Evolutionary conservation across 2,113 vertebrate species (phyloP).

Genomic region (Plecotus auritus): DNA sequence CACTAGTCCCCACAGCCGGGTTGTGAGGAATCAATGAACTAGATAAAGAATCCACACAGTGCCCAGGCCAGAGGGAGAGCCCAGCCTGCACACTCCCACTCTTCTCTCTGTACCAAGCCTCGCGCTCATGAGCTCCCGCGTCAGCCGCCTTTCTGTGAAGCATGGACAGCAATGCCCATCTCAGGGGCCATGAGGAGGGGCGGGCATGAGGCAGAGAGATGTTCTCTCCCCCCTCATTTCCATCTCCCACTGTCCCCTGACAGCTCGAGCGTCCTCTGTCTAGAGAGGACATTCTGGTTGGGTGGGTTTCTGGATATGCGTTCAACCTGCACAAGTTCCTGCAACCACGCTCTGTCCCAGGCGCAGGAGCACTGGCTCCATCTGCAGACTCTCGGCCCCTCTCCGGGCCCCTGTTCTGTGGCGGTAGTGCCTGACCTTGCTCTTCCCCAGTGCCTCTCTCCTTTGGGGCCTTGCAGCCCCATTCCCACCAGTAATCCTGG

Average conservation of each 20-base stretch:
- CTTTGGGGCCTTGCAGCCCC: conserved; percentile 18
- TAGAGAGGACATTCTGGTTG: background rate
- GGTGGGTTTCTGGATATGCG: background rate
- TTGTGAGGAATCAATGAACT: background rate
- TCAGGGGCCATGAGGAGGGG: background rate
- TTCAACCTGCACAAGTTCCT: background rate
- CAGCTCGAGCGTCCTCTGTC: background rate
- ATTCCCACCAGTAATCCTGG: conserved; percentile 21
- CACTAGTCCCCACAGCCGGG: no score
- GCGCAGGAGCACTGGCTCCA: background rate
- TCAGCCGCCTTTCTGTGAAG: background rate
- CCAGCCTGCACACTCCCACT: rapidly evolving
- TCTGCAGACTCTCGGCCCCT: background rate
- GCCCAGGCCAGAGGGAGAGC: background rate
- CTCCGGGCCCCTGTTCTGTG: rapidly evolving
- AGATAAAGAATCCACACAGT: background rate
- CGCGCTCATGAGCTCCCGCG: background rate
- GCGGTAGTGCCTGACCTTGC: background rate
- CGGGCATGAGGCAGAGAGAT: background rate
- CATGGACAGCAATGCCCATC: rapidly evolving
- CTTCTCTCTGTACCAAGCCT: background rate
- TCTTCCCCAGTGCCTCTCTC: background rate
- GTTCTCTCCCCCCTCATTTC: background rate
- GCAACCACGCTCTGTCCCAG: background rate
- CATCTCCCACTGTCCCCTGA: background rate